Percentiles rank a stretch among this genome's conserved stretches.
These are phyloP conservation scores for Bombus pyrosoma DNA, from an alignment of 1,140 invertebrate species.

Conservation along the genomic window DNA sequence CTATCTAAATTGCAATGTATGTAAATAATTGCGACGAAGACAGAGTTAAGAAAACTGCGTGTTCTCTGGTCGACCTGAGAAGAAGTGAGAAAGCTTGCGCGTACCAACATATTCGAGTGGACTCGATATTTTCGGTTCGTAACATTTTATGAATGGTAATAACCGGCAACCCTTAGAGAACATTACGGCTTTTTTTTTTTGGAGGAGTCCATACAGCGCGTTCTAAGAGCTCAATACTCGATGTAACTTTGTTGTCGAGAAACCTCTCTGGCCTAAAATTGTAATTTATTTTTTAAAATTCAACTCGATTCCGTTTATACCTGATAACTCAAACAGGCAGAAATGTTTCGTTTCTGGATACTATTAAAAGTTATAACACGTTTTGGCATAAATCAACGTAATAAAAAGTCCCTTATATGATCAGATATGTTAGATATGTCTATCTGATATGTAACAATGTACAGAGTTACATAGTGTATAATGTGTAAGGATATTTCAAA, in stretches of 20 bases:
- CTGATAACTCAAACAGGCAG: not conserved
- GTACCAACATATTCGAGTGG: conserved; percentile 16
- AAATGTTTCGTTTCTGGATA: not conserved
- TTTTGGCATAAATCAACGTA: too few relatives aligned
- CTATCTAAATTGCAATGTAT: not conserved
- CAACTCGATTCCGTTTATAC: too few relatives aligned
- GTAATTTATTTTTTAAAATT: not conserved
- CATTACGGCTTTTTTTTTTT: conserved; percentile 45
- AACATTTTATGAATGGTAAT: conserved; percentile 67
- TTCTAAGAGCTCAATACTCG: not conserved
- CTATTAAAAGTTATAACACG: not conserved
- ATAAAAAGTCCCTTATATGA: too few relatives aligned
- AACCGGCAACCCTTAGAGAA: conserved; percentile 45
- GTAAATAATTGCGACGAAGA: not conserved
- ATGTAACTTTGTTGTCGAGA: not conserved
- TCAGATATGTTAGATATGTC: too few relatives aligned
- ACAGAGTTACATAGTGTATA: too few relatives aligned
- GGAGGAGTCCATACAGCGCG: conserved; percentile 14
- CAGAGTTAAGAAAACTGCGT: too few relatives aligned
- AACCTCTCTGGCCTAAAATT: not conserved
- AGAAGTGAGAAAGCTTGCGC: not conserved
- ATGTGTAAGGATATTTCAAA: not conserved
- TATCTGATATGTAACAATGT: too few relatives aligned
- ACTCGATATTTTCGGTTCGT: conserved; percentile 70
- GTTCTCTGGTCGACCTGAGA: not conserved